Evolutionary conservation across 2,797 vertebrate species (phyloP).

Genomic region (Mormyrops boulengeri): DNA sequence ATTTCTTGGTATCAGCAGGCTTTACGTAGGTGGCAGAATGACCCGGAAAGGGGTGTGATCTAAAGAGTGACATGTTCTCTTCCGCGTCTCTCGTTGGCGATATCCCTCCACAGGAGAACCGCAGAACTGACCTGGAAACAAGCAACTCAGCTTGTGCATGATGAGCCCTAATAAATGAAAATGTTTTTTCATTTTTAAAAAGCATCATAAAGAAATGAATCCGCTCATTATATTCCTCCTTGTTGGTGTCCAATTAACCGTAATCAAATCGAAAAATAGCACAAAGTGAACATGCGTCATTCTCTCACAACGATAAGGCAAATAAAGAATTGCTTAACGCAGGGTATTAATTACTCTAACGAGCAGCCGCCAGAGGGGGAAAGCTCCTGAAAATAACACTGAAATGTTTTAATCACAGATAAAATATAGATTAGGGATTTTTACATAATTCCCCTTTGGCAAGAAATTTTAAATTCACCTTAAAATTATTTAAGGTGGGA

Average conservation of each 20-base stretch:
- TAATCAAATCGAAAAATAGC: neutral
- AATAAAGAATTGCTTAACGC: slow-evolving; percentile 40
- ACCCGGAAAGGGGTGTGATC: neutral
- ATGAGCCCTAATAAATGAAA: neutral
- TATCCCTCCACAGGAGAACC: neutral
- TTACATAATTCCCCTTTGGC: slow-evolving; percentile 38
- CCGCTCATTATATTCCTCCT: neutral
- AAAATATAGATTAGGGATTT: slow-evolving; percentile 39
- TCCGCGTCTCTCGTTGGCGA: neutral
- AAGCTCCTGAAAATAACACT: slow-evolving; percentile 38
- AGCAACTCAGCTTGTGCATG: neutral
- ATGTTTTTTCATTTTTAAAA: neutral
- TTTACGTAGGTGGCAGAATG: neutral
- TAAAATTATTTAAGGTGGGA: slow-evolving; percentile 43
- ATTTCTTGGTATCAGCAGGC: neutral
- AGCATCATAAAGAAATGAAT: neutral
- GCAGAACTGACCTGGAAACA: neutral
- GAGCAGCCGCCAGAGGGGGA: slow-evolving; percentile 30
- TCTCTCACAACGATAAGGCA: slow-evolving; percentile 34
- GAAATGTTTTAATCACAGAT: slow-evolving; percentile 48
- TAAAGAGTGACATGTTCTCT: neutral
- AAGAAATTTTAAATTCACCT: slow-evolving; percentile 39
- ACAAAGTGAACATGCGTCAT: neutral
- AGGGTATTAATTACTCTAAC: slow-evolving; percentile 45
- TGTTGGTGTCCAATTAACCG: neutral